These are phyloP conservation scores for Crenichthys baileyi DNA, from an alignment of 2,797 vertebrate genomes.

Conservation along the genomic window DNA sequence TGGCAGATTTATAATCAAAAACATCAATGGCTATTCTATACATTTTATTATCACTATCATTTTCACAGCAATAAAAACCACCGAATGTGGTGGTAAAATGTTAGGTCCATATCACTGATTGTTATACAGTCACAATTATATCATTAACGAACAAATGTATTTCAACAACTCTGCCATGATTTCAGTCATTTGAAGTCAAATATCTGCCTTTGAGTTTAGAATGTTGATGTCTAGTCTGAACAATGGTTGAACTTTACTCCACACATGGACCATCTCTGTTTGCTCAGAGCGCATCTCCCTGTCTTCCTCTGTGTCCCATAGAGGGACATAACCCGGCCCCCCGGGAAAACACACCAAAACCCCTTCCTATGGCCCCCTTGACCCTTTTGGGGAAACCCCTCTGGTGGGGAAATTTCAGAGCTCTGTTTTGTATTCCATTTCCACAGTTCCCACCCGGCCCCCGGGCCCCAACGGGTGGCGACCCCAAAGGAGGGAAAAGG, in stretches of 20 bases:
- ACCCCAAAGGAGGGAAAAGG: too few species aligned
- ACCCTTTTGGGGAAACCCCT: too few species aligned
- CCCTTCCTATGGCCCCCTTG: too few species aligned
- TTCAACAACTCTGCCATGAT: not conserved
- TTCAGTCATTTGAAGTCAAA: not conserved
- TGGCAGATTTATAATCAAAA: not conserved
- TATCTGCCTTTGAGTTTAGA: not conserved
- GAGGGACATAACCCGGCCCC: constrained; percentile 28
- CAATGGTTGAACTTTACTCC: not conserved
- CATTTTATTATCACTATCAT: not conserved
- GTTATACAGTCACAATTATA: not conserved
- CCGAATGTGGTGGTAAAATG: not conserved
- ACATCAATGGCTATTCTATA: not conserved
- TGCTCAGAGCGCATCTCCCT: constrained; percentile 14
- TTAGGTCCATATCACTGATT: not conserved
- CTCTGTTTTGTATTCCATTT: too few species aligned
- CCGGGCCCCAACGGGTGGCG: too few species aligned
- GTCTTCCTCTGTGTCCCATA: constrained; percentile 25
- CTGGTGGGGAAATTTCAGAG: too few species aligned
- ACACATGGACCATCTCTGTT: constrained; percentile 8
- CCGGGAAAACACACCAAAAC: too few species aligned
- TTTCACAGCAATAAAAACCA: not conserved
- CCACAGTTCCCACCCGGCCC: too few species aligned
- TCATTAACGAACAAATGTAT: not conserved
- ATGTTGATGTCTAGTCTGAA: not conserved